Evolutionary conservation across 1,140 invertebrate species (phyloP).

Genomic region (Rhagoletis pomonella): DNA sequence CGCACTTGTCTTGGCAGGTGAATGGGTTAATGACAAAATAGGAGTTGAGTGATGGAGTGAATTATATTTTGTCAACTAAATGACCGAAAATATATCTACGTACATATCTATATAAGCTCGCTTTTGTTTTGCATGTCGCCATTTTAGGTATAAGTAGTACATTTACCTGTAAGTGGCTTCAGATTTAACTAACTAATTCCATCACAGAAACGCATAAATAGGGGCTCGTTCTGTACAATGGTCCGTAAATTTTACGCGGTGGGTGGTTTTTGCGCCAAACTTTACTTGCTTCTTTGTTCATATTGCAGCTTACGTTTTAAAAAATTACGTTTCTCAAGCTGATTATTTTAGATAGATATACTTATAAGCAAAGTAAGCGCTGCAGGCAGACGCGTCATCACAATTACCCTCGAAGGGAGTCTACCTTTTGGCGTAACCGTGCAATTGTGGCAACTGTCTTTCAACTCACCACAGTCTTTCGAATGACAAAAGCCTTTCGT

Average conservation of each 20-base stretch:
- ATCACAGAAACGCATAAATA: background rate
- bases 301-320: no score
- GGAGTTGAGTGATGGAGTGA: background rate
- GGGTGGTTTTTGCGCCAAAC: background rate
- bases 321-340: no score
- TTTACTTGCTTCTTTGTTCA: no score
- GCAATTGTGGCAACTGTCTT: no score
- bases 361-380: background rate
- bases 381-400: background rate
- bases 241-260: background rate
- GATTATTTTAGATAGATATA: no score
- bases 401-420: no score
- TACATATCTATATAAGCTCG: background rate
- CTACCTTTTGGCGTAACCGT: no score
- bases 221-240: background rate
- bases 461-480: no score
- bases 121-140: background rate
- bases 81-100: background rate
- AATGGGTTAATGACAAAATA: background rate
- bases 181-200: conserved; percentile 13
- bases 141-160: background rate
- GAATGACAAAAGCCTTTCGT: no score
- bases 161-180: background rate
- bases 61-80: background rate
- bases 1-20: background rate